Conservation (phyloP, 2,113 vertebrate species). For the Phyllostomus discolor region DNA sequence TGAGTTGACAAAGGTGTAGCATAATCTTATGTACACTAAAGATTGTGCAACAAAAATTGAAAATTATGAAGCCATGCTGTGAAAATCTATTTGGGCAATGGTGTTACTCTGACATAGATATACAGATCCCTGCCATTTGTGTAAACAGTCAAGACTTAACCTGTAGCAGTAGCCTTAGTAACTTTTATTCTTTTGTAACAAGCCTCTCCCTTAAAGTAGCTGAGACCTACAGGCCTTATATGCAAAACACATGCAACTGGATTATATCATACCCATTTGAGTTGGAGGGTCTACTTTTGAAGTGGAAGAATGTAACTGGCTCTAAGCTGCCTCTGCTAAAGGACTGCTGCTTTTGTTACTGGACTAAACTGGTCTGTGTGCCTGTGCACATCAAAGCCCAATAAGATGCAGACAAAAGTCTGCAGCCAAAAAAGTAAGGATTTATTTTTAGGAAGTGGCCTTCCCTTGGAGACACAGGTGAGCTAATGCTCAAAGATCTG, state of each 20-base stretch:
- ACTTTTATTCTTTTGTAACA: not conserved
- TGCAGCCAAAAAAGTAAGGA: not conserved
- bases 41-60: not conserved
- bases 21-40: not conserved
- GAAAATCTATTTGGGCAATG: not conserved
- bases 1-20: not conserved
- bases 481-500: not conserved
- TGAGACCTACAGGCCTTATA: not conserved
- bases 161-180: not conserved
- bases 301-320: not conserved
- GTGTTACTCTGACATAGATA: not conserved
- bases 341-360: not conserved
- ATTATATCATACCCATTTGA: not conserved
- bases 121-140: not conserved
- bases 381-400: not conserved
- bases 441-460: not conserved
- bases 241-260: not conserved
- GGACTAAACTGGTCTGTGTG: not conserved
- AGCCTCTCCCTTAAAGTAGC: not conserved
- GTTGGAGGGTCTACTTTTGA: not conserved
- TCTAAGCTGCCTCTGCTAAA: not conserved
- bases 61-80: not conserved
- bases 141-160: not conserved
- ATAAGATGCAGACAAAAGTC: not conserved
- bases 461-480: not conserved